Percentiles rank a stretch among this genome's conserved stretches.
Evolutionary conservation across 2,797 vertebrate species (phyloP).

Genomic region (Cheirogaleus major): DNA sequence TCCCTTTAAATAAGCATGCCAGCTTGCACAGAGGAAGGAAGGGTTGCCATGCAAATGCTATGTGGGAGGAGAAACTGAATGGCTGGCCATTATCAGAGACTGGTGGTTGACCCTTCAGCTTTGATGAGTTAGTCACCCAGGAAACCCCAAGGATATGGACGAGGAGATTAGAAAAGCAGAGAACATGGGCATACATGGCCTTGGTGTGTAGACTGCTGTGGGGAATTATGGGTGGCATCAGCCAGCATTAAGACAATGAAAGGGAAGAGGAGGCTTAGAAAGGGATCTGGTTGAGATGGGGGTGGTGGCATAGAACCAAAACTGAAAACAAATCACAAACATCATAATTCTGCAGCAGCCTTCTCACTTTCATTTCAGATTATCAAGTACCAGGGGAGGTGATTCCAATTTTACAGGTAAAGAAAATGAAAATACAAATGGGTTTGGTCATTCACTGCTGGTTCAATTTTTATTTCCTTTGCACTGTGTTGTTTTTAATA

Average conservation of each 20-base stretch:
- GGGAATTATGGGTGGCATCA: background rate
- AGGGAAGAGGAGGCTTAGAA: background rate
- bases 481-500: slow-evolving; percentile 44
- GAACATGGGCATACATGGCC: background rate
- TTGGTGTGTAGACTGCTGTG: background rate
- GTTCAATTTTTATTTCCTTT: slow-evolving; percentile 64
- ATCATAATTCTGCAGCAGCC: slow-evolving; percentile 20
- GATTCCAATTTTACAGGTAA: slow-evolving; percentile 60
- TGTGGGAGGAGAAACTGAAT: background rate
- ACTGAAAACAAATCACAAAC: slow-evolving; percentile 25
- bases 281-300: background rate
- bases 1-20: background rate
- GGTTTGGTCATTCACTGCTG: slow-evolving; percentile 35
- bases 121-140: slow-evolving; percentile 1
- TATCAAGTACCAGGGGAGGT: slow-evolving; percentile 29
- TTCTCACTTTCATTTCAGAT: slow-evolving; percentile 61
- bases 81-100: background rate
- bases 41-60: background rate
- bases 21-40: background rate
- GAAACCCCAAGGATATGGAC: background rate
- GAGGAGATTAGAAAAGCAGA: background rate
- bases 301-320: slow-evolving; percentile 15
- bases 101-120: background rate
- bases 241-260: background rate
- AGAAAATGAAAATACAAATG: slow-evolving; percentile 58